Conservation (phyloP, 2,797 vertebrate genomes). For the Sebastes cheni region DNA sequence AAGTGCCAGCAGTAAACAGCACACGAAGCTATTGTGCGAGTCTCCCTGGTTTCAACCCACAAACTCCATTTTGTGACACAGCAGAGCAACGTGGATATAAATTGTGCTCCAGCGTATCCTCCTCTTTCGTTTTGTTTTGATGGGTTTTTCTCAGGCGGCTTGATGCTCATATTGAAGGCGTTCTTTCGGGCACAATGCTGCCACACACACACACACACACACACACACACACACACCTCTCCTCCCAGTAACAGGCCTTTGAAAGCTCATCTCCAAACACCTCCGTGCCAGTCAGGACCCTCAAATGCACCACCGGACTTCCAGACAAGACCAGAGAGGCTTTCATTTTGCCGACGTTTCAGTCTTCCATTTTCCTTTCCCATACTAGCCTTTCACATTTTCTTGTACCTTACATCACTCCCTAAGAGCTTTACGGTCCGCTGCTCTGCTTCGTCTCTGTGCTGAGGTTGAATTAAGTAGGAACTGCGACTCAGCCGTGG, state of each 20-base stretch:
- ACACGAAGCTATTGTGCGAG: neutral
- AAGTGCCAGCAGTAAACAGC: slow-evolving; percentile 18
- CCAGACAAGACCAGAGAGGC: slow-evolving; percentile 27
- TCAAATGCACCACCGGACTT: slow-evolving; percentile 27
- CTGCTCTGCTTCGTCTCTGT: slow-evolving; percentile 30
- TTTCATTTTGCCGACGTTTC: slow-evolving; percentile 52
- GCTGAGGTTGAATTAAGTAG: slow-evolving; percentile 49
- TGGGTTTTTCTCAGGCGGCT: slow-evolving; percentile 21
- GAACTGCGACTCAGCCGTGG: slow-evolving; percentile 33
- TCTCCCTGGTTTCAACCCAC: slow-evolving; percentile 8
- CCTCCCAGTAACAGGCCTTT: slow-evolving; percentile 27
- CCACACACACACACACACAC: neutral
- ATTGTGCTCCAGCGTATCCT: slow-evolving; percentile 4
- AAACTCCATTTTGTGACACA: slow-evolving; percentile 31
- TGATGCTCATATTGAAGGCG: slow-evolving; percentile 9
- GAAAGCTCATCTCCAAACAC: slow-evolving; percentile 33
- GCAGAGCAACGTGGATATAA: slow-evolving; percentile 21
- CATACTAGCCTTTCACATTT: slow-evolving; percentile 45
- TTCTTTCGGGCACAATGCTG: slow-evolving; percentile 13
- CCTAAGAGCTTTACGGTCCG: slow-evolving; percentile 50
- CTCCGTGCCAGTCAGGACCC: slow-evolving; percentile 16
- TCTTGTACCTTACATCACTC: slow-evolving; percentile 49
- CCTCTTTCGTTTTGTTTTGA: slow-evolving; percentile 26
- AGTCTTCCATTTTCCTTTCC: slow-evolving; percentile 50
- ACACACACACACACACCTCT: neutral